These are phyloP conservation scores for Leptinotarsa texana DNA, from an alignment of 1,140 invertebrate genomes.

Conservation along the genomic window DNA sequence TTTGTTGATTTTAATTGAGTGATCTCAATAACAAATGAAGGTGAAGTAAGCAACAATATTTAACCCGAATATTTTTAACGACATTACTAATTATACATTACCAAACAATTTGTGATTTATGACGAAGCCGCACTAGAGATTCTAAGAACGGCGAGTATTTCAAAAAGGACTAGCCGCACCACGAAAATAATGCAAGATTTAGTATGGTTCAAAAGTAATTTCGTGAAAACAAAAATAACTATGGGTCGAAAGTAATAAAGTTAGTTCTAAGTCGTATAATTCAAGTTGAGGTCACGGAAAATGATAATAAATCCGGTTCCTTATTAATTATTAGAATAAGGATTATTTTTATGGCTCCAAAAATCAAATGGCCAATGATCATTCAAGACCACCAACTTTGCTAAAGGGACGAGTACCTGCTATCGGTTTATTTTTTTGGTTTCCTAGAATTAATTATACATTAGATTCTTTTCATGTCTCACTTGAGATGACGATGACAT, in stretches of 20 bases:
- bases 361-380: slow-evolving; percentile 1
- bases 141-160: neutral
- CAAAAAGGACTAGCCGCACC: slow-evolving; percentile 14
- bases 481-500: neutral
- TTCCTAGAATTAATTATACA: neutral
- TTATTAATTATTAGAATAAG: slow-evolving; percentile 8
- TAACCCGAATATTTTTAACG: neutral
- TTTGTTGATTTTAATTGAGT: too few species aligned
- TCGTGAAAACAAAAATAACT: slow-evolving; percentile 16
- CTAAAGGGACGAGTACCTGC: slow-evolving; percentile 17
- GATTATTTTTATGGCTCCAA: neutral
- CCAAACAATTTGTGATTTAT: neutral
- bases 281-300: slow-evolving; percentile 11
- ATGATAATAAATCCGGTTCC: neutral
- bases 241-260: slow-evolving; percentile 14
- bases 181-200: slow-evolving; percentile 8
- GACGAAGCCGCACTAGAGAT: neutral
- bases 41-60: neutral
- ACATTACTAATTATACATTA: slow-evolving; percentile 1
- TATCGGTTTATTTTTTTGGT: slow-evolving; percentile 3
- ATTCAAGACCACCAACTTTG: slow-evolving; percentile 12
- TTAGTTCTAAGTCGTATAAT: slow-evolving; percentile 12
- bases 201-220: slow-evolving; percentile 11
- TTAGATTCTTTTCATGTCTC: slow-evolving; percentile 4
- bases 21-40: slow-evolving; percentile 4